Evolutionary conservation across 1,140 invertebrate species (phyloP), one percentile per base, ranked within the genome.

Genomic region (Andrena cerasifolii): DNA sequence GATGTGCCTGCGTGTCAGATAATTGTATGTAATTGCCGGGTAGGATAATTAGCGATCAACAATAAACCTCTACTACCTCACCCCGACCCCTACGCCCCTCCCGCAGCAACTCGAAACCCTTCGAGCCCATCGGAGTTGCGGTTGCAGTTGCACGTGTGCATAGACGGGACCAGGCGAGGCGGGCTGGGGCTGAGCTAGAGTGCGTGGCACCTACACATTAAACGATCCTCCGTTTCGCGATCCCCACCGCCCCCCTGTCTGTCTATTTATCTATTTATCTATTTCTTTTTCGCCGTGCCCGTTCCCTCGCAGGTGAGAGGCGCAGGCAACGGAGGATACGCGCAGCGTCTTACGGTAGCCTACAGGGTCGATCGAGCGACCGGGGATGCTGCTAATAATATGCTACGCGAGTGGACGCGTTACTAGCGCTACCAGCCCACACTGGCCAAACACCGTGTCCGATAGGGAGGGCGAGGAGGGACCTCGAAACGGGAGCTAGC

Each of bases 21-120:
- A 90, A 91, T 91, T 89, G 89, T 88, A 89, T 78, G 87, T 91
- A 91, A 92, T 91, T 90, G 89, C 86, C 75, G 80, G 82, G 82
- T 82, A 87, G 84, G 87, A 90, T 91, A 91, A 92, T 92, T 91
- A 92, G 91, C 87, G 89, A 91, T 91, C 90, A 89, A 91, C 91
- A 92, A 92, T 92, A 90, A 90, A 87, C 86, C 80, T 84, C 82
- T 78, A 63, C n/a, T n/a, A n/a, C n/a, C n/a, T n/a, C n/a, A n/a
- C n/a, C n/a, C n/a, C n/a, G n/a, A 78, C 78, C 76, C 72, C 62
- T 24, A 31, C 21, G 26, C 66, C 47, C 33, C 31, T 47, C 12
- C 7, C n/a, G n/a, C n/a, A n/a, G n/a, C n/a, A n/a, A n/a, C 59
- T 33, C 47, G 53, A 31, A 43, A 26, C 62, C 21, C 26, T n/a